phyloP scores from a whole-genome alignment of 1,140 invertebrate genomes.

The Drosophila parvula region DNA sequence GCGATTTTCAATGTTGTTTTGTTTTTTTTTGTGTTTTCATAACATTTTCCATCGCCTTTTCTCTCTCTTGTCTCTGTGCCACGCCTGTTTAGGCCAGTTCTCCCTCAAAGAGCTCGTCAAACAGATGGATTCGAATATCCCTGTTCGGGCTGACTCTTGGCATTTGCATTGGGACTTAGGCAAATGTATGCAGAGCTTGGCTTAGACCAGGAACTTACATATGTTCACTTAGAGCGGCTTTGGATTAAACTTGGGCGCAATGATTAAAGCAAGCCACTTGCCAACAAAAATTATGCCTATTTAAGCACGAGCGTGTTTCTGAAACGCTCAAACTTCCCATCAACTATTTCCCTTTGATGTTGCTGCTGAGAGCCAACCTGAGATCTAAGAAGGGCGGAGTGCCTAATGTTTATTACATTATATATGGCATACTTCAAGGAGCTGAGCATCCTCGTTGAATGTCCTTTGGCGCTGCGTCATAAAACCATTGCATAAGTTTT shows the following conservation, averaged over 20 bases:
- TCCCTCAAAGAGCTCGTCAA: slow-evolving; percentile 15
- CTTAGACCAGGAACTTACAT: slow-evolving; percentile 8
- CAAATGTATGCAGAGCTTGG: slow-evolving; percentile 10
- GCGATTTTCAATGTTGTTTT: slow-evolving; percentile 23
- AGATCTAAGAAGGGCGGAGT: slow-evolving; percentile 7
- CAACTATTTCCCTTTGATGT: slow-evolving; percentile 55
- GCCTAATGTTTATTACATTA: slow-evolving; percentile 57
- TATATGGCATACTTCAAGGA: slow-evolving; percentile 34
- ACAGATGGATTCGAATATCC: slow-evolving; percentile 22
- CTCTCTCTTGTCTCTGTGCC: slow-evolving; percentile 10
- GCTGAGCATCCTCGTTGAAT: slow-evolving; percentile 26
- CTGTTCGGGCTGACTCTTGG: slow-evolving; percentile 8
- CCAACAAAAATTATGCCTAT: not conserved
- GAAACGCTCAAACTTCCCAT: slow-evolving; percentile 6
- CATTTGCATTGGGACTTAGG: slow-evolving; percentile 19
- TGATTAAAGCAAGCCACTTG: not conserved
- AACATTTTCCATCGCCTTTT: slow-evolving; percentile 15
- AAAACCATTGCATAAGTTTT: slow-evolving; percentile 61
- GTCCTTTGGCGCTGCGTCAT: slow-evolving; percentile 39
- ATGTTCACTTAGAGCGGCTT: slow-evolving; percentile 1
- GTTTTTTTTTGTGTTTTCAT: slow-evolving; percentile 2
- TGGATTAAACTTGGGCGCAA: slow-evolving; percentile 2
- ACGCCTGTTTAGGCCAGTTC: slow-evolving; percentile 4
- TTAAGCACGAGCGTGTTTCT: slow-evolving; percentile 8
- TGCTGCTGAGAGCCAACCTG: slow-evolving; percentile 12